Base-by-base conservation (phyloP, 1,140 invertebrate genomes). In the Parasteatoda tepidariorum region DNA sequence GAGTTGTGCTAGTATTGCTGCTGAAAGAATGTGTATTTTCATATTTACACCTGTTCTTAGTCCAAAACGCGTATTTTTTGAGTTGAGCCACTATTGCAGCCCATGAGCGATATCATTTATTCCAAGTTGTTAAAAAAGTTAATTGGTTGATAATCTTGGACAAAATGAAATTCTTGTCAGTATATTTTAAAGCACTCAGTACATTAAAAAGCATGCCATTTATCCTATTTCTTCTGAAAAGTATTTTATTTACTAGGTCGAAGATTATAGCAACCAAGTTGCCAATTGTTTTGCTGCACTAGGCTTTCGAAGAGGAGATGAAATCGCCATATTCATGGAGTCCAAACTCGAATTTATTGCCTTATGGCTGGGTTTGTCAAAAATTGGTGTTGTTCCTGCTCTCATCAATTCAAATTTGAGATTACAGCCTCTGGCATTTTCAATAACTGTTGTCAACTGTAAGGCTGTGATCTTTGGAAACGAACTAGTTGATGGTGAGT, bases 291-390 rank as follows among this genome's bases (percentile, higher is more conserved):
- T 96, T 85, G 92, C 93, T 87, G 88, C 89, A 6, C 87, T 94
- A 71, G 93, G 93, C 0, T 91, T 93, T 75, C 89, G 91, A 48
- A 91, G 91, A 24, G 95, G 94, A 4, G 95, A 98, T 87, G 93
- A 93, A 9, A 92, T 98, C 15, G 95, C 95, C 0, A 86, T 99
- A 3, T 92, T 96, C 38, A 93, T 98, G 93, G 95, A 97, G 85
- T 94, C 91, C 88, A 90, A 93, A 55, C 93, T 93, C 0, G 95
- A 97, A 88, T 97, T 94, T 88, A 91, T 95, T 3, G 93, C 92
- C 85, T 90, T 95, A n/a, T 98, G 96, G 96, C 89, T 98, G 1
- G 97, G 96, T 0, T 88, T 98, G 7, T 86, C 87, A 5, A 87
- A 87, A 78, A 86, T 87, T n/a, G 88, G 88, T 31, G 74, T 88